Base-by-base conservation (phyloP, 2,113 vertebrate genomes). In the Mellivora capensis region DNA sequence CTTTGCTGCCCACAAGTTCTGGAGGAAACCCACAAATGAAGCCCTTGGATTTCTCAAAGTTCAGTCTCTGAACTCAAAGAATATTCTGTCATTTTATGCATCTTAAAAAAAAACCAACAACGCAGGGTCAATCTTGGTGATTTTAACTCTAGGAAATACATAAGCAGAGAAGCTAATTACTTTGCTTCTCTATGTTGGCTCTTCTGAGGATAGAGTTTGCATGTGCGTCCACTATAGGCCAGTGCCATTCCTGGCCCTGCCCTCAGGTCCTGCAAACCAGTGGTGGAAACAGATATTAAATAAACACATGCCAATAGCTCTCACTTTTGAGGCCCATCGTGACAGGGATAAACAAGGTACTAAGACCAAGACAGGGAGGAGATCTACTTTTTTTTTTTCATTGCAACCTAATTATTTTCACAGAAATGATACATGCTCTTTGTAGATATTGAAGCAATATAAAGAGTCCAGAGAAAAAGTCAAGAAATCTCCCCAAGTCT, bases 221-320 rank as follows among this genome's bases (percentile, higher is more conserved):
- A 0, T 1, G 31, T 42, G 9, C 34, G 12, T 52, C n/a, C 25
- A 15, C 8, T 17, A 0, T 5, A 29, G 8, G 15, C 59, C 31
- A 2, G 20, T 44, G 8, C 42, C 47, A 1, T 2, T 12, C 25
- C 69, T 29, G n/a, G 29, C 42, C n/a, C 42, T 17, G 21, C 59
- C n/a, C 17, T 79, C 8, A 20, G 37, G 67, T 31, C 31, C 64
- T 76, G n/a, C 7, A 47, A 72, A 29, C 54, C 27, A 29, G 34
- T 5, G 17, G n/a, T 81, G 6, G 85, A 39, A 42, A 79, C 25
- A 71, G 34, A 20, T 23, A 47, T 15, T 74, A 76, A 72, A 20
- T 79, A 25, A 47, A 59, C 3, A 6, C 3, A 7, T 47, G 27
- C 14, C 27, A 15, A 62, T 14, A 31, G 18, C 44, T 79, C 9